phyloP scores from a whole-genome alignment of 1,140 invertebrate species.

The Subanguina moxae region DNA sequence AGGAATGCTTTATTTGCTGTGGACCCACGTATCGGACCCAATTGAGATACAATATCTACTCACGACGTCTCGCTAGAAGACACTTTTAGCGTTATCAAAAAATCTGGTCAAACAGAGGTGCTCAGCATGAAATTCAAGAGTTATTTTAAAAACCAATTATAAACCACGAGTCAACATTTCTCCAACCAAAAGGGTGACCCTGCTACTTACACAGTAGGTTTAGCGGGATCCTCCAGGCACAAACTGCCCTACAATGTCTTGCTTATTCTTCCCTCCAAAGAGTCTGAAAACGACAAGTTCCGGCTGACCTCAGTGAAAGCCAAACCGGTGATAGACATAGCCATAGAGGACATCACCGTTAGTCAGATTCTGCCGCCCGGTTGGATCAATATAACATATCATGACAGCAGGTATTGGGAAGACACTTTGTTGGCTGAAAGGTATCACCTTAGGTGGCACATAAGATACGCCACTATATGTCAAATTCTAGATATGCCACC shows the following conservation, averaged over 20 bases:
- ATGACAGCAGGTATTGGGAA: constrained; percentile 53
- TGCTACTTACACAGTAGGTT: too few relatives aligned
- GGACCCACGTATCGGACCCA: too few relatives aligned
- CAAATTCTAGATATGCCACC: background rate
- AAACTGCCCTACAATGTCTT: constrained; percentile 50
- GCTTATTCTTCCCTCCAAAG: constrained; percentile 45
- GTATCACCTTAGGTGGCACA: background rate
- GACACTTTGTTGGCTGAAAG: constrained; percentile 50
- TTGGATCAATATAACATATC: constrained; percentile 52
- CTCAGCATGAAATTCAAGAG: too few relatives aligned
- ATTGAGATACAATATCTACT: too few relatives aligned
- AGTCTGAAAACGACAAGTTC: constrained; percentile 56
- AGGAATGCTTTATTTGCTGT: too few relatives aligned
- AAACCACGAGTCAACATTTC: too few relatives aligned
- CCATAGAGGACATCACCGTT: constrained; percentile 50
- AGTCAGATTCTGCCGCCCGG: constrained; percentile 37
- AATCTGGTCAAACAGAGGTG: too few relatives aligned
- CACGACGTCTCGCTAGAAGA: too few relatives aligned
- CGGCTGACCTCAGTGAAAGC: constrained; percentile 53
- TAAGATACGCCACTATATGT: background rate
- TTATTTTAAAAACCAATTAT: too few relatives aligned
- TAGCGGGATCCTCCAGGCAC: background rate
- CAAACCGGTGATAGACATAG: constrained; percentile 56
- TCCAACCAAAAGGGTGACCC: too few relatives aligned
- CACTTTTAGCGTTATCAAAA: too few relatives aligned